Evolutionary conservation across 2,797 vertebrate genomes (phyloP).

Genomic region (Ammospiza maritima): DNA sequence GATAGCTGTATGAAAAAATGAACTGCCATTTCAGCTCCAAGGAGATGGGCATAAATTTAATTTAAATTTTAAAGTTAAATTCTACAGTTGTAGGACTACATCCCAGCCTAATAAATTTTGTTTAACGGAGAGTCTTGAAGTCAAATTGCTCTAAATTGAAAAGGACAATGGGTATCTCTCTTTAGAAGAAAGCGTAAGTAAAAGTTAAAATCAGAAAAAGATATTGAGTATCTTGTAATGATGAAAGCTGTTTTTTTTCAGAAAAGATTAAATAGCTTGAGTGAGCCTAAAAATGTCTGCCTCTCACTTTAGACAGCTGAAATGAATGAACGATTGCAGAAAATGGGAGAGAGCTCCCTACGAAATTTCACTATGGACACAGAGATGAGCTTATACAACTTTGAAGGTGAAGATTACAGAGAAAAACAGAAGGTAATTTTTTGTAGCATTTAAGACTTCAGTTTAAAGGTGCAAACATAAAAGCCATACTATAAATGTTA

Average conservation of each 20-base stretch:
- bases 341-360: constrained; percentile 87
- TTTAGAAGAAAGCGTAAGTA: neutral
- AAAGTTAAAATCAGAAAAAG: neutral
- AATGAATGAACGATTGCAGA: constrained; percentile 87
- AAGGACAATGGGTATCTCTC: neutral
- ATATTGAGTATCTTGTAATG: neutral
- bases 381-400: constrained; percentile 89
- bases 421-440: constrained; percentile 88
- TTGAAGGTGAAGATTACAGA: constrained; percentile 90
- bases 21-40: neutral
- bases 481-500: neutral
- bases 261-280: neutral
- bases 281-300: neutral
- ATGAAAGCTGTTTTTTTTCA: neutral
- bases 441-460: neutral
- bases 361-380: constrained; percentile 88
- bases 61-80: neutral
- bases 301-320: constrained; percentile 82
- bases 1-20: neutral
- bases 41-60: neutral
- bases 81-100: neutral
- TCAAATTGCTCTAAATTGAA: neutral
- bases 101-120: neutral
- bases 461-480: neutral
- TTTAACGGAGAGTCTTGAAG: neutral